Base-by-base conservation (phyloP, 1,140 invertebrate species). In the Apis laboriosa region DNA sequence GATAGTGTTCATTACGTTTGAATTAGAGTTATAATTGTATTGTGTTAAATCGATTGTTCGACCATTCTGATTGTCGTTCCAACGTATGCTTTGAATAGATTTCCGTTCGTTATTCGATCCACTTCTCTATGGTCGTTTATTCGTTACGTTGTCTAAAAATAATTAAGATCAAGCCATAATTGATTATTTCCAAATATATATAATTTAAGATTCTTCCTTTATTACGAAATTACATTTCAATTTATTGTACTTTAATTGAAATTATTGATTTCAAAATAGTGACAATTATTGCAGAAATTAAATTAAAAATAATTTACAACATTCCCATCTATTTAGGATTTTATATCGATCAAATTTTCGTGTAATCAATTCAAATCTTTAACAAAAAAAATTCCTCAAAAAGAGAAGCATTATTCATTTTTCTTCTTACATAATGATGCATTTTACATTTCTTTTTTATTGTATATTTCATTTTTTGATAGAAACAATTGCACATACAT, bases 1-100 rank as follows among this genome's bases (percentile, higher is more conserved):
- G 28, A 73, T 73, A 73, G 55, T 56, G 71, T 73, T 73, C 71
- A 58, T 73, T 58, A 43, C 71, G 55, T n/a, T 21, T 34, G 28
- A 73, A 58, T 73, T 73, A 58, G 55, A 58, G 19, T 58, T 73
- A 58, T 58, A 58, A 73, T 73, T 73, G 71, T 58, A n/a, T 58
- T 73, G 71, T 73, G 71, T 58, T 58, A 21, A 58, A 73, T 58
- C 28, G 21, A 73, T 73, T 15, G 55, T 73, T 56, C 55, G 19
- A 34, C 21, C 3, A 28, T 43, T 34, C 13, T 73, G 71, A 21
- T 73, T 43, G 28, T 21, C 71, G 15, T n/a, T 73, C 24, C 7
- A 9, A 24, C 63, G 15, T 51, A 13, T 4, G 43, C 7, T 53
- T 51, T 24, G 12, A 53, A 24, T 24, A 53, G 21, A 51, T 70